Evolutionary conservation across 2,888 invertebrate genomes (phyloP).

Genomic region (Hoplodrina blanda): DNA sequence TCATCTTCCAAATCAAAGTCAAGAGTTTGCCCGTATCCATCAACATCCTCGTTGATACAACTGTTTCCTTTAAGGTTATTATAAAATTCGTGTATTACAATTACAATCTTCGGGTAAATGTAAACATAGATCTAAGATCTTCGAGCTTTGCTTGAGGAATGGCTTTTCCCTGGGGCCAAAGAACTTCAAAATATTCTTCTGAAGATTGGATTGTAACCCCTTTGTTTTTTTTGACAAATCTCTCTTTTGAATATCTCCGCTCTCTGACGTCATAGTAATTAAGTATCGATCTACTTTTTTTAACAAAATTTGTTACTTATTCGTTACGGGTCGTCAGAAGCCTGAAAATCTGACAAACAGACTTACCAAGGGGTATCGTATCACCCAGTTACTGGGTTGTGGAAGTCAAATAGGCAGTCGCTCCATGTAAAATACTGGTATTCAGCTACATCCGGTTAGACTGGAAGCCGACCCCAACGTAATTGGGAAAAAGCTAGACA

Average conservation of each 20-base stretch:
- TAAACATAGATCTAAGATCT: conserved; percentile 3
- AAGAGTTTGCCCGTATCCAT: conserved; percentile 10
- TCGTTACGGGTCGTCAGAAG: too few relatives aligned
- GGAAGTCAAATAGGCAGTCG: too few relatives aligned
- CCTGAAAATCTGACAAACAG: too few relatives aligned
- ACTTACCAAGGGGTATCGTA: too few relatives aligned
- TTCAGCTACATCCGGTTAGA: too few relatives aligned
- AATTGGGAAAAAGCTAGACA: too few relatives aligned
- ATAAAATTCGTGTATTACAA: conserved; percentile 2
- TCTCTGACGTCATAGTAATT: too few relatives aligned
- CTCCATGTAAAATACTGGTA: too few relatives aligned
- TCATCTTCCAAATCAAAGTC: conserved; percentile 1
- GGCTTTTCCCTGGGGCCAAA: background rate
- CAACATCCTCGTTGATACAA: background rate
- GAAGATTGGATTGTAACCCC: background rate
- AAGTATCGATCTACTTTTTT: background rate
- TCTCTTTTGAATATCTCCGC: too few relatives aligned
- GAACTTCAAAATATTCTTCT: conserved; percentile 1
- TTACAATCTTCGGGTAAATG: background rate
- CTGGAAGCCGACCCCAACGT: too few relatives aligned
- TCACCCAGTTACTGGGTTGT: too few relatives aligned
- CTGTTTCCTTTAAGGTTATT: background rate
- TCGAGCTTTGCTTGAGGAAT: conserved; percentile 3
- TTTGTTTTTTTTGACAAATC: too few relatives aligned
- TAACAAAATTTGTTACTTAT: background rate